These are phyloP conservation scores for Rhabdomys dilectus DNA, from an alignment of 2,113 vertebrate species.

Conservation along the genomic window DNA sequence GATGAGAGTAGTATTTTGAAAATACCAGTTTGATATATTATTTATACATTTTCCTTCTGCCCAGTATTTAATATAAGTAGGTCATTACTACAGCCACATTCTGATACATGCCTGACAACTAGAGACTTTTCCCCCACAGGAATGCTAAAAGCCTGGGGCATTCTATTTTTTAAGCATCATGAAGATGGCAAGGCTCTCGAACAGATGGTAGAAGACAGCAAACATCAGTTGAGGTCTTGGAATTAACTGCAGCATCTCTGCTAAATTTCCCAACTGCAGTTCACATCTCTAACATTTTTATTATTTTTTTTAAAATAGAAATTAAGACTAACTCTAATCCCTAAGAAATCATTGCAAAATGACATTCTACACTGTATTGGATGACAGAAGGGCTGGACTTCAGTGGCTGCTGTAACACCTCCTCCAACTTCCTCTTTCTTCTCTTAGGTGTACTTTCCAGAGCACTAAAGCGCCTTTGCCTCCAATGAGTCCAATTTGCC, in stretches of 20 bases:
- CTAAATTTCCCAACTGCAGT: neutral
- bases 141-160: neutral
- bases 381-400: neutral
- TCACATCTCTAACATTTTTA: neutral
- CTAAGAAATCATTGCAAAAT: neutral
- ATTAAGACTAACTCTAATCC: neutral
- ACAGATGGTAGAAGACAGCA: neutral
- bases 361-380: neutral
- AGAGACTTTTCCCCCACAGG: neutral
- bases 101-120: neutral
- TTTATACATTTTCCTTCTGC: slow-evolving; percentile 1
- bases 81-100: neutral
- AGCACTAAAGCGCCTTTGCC: neutral
- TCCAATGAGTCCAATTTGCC: neutral
- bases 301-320: neutral
- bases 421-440: too few relatives aligned
- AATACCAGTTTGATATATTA: neutral
- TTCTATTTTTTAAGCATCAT: neutral
- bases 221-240: neutral
- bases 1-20: neutral
- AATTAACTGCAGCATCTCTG: neutral
- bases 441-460: neutral
- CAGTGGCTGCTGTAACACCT: neutral
- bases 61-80: neutral
- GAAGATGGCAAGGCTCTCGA: neutral